Evolutionary conservation across 1,140 invertebrate species (phyloP).

Genomic region (Bombus confusus): DNA sequence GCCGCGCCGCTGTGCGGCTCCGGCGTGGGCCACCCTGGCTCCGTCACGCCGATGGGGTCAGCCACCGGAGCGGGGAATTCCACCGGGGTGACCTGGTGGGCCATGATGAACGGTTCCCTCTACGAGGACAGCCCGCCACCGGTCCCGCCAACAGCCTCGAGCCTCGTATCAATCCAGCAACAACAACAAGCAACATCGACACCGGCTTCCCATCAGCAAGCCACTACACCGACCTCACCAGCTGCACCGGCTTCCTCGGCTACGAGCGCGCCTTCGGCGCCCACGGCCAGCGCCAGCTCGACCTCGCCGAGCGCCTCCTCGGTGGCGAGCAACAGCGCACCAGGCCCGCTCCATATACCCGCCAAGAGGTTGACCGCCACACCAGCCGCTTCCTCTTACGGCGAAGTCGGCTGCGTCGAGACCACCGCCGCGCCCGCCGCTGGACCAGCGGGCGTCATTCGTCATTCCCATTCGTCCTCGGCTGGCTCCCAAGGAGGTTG

Average conservation of each 20-base stretch:
- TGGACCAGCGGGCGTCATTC: conserved; percentile 85
- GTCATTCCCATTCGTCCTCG: conserved; percentile 88
- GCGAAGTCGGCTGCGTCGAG: conserved; percentile 85
- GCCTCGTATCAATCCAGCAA: conserved; percentile 81
- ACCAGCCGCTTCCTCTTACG: conserved; percentile 81
- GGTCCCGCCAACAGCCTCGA: conserved; percentile 82
- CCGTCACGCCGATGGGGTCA: conserved; percentile 87
- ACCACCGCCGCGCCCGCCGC: conserved; percentile 73
- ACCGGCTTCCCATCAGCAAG: conserved; percentile 81
- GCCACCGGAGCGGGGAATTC: conserved; percentile 89
- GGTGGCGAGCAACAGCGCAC: conserved; percentile 84
- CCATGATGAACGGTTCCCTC: conserved; percentile 90
- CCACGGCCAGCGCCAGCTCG: conserved; percentile 85
- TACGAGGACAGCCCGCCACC: conserved; percentile 90
- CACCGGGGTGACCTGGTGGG: conserved; percentile 91
- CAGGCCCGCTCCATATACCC: conserved; percentile 91
- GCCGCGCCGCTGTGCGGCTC: conserved; percentile 86
- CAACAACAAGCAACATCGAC: conserved; percentile 76
- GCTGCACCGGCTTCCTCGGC: conserved; percentile 81
- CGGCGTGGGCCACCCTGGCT: conserved; percentile 86
- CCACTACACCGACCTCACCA: conserved; percentile 82
- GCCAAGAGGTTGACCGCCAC: conserved; percentile 87
- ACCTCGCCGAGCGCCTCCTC: conserved; percentile 87
- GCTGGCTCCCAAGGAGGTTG: conserved; percentile 84
- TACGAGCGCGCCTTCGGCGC: conserved; percentile 83